A percentile compares a stretch with the other conserved stretches of the same genome.
These are phyloP conservation scores for Anarrhichthys ocellatus DNA, from an alignment of 2,113 vertebrate genomes.

Conservation along the genomic window DNA sequence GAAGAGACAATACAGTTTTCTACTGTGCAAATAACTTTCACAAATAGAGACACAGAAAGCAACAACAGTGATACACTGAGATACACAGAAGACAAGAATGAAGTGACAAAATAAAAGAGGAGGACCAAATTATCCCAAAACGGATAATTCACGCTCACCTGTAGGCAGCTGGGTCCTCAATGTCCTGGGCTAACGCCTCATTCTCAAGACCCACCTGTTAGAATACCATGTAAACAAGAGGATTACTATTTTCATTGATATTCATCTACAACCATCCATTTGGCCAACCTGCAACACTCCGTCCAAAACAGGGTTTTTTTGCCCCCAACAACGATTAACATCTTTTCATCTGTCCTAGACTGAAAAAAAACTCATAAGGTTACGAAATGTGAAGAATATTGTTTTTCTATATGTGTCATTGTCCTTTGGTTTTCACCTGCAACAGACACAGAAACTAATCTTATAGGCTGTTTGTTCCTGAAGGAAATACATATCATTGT, in stretches of 20 bases:
- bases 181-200: conserved; percentile 85
- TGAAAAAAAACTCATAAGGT: not conserved
- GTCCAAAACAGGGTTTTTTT: not conserved
- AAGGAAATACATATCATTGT: too few relatives aligned
- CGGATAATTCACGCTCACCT: conserved; percentile 79
- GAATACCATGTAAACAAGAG: not conserved
- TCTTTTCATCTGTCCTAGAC: not conserved
- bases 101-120: not conserved
- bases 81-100: not conserved
- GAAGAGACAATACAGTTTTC: not conserved
- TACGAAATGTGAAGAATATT: too few relatives aligned
- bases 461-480: too few relatives aligned
- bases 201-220: conserved; percentile 83
- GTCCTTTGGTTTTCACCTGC: too few relatives aligned
- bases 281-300: not conserved
- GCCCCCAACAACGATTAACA: not conserved
- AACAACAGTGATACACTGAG: not conserved
- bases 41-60: not conserved
- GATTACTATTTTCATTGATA: not conserved
- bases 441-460: too few relatives aligned
- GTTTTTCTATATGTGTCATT: too few relatives aligned
- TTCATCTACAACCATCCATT: not conserved
- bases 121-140: not conserved
- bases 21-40: not conserved
- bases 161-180: conserved; percentile 87